phyloP scores from a whole-genome alignment of 1,140 invertebrate genomes.

The Oncopeltus fasciatus region DNA sequence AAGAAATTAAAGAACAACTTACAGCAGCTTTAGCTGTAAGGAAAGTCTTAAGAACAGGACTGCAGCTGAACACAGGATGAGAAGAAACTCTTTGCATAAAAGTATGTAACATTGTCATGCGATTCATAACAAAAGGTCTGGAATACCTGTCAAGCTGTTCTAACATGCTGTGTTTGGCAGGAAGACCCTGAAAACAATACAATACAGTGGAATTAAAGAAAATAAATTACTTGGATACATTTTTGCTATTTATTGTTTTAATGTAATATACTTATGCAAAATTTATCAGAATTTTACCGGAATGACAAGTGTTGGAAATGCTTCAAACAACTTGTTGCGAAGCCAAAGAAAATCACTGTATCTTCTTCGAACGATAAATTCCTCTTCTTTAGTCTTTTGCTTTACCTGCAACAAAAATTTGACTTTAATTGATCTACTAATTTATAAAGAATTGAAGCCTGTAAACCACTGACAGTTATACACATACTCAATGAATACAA shows the following conservation, averaged over 20 bases:
- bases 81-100: slow-evolving; percentile 48
- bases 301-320: slow-evolving; percentile 50
- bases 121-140: slow-evolving; percentile 52
- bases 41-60: slow-evolving; percentile 50
- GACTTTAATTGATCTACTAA: neutral
- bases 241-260: neutral
- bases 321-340: slow-evolving; percentile 46
- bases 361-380: slow-evolving; percentile 50
- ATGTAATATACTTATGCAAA: too few relatives aligned
- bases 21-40: slow-evolving; percentile 50
- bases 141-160: slow-evolving; percentile 59
- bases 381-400: slow-evolving; percentile 45
- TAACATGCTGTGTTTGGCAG: slow-evolving; percentile 54
- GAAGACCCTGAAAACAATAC: slow-evolving; percentile 45
- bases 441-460: too few relatives aligned
- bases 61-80: slow-evolving; percentile 57
- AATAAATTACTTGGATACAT: neutral
- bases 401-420: slow-evolving; percentile 37
- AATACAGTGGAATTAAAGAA: neutral
- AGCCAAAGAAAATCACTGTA: slow-evolving; percentile 68
- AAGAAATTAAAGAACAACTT: slow-evolving; percentile 24
- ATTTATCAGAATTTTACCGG: slow-evolving; percentile 38
- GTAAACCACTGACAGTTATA: too few relatives aligned
- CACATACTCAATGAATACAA: too few relatives aligned
- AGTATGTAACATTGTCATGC: slow-evolving; percentile 54